Base-by-base conservation (phyloP, 2,797 vertebrate species). In the Typhlichthys eigenmanni region DNA sequence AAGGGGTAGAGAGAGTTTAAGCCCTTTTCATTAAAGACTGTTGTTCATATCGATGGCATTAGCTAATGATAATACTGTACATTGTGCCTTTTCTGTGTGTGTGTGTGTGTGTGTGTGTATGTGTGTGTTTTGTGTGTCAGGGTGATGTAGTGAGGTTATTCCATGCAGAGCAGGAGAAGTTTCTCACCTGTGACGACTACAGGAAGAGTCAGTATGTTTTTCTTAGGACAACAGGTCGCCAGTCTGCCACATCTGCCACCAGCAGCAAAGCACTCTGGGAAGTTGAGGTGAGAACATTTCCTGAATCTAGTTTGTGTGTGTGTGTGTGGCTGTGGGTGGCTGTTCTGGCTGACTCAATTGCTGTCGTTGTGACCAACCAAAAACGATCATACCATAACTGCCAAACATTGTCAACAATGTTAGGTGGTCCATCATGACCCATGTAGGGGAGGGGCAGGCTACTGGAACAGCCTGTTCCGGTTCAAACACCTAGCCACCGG, bases 251-350 rank as follows among this genome's bases (percentile, higher is more conserved):
- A 0, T 99, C 97, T 4, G 97, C 97, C 61, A 99, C 97, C 46
- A 99, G 97, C 82, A 99, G 97, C 78, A 99, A 99, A 88, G 97
- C 97, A 66, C 87, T 99, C 55, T 99, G 98, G 98, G 98, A 99
- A 85, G 94, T 98, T 32, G 97, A 99, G 94, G 98, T 98, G 5
- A 87, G 92, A 50, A 34, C 47, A 49, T 45, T 51, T 62, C 19
- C 48, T 5, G 1, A 34, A 12, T 13, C 52, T 5, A 32, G 10
- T 54, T 54, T 54, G 16, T 10, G 2, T 48, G 12, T n/a, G 47
- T 48, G 10, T 48, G 47, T 1, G 24, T 4, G 24, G 17, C 17
- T 48, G 47, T 48, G 47, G n/a, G 10, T 48, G 47, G n/a, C 47
- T 48, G 12, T 48, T 14, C 4, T 14, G n/a, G 47, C 47, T 10